Base-by-base conservation (phyloP, 2,888 invertebrate species). In the Caenorhabditis macrosperma region DNA sequence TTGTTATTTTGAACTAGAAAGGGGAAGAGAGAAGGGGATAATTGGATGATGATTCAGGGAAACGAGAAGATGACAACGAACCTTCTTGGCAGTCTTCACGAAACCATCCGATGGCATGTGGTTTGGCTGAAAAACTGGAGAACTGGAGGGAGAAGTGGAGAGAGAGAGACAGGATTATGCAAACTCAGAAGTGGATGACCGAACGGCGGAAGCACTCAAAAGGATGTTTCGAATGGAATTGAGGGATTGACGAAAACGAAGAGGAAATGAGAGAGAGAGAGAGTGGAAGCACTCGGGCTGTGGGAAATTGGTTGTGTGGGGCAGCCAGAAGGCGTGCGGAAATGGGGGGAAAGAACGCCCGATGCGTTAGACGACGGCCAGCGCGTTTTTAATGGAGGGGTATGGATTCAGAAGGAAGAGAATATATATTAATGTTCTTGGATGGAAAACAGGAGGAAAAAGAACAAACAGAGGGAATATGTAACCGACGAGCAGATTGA, bases 401-500 rank as follows among this genome's bases (percentile, higher is more conserved):
- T 38, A 15, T 2, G 12, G 33, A 44, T 24, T 26, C 22, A 50
- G 24, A 15, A 20, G 35, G 22, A 61, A 5, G 30, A 17, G 22
- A 22, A 30, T 20, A 48, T 61, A 61, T 48, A 48, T 33, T 48
- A 61, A 46, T 17, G 46, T 7, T 7, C 33, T 10, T 10, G 10
- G 33, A 33, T 7, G n/a, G 38, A 57, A 64, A 64, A 64, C 28
- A 44, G 61, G 20, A 69, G 61, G 61, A 60, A 69, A 44, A 69
- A 71, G 61, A 60, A 69, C 69, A 71, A 71, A 61, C 52, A 61
- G 54, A 61, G 61, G n/a, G n/a, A n/a, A n/a, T 33, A 71, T 71
- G 71, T 71, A 71, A 71, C 50, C 54, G 60, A n/a, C n/a, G n/a
- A 61, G 71, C 71, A 63, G 54, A 71, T 71, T 71, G 71, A 71